phyloP scores from a whole-genome alignment of 64 coral and sea anemone species.

The Catalaphyllia jardinei region DNA sequence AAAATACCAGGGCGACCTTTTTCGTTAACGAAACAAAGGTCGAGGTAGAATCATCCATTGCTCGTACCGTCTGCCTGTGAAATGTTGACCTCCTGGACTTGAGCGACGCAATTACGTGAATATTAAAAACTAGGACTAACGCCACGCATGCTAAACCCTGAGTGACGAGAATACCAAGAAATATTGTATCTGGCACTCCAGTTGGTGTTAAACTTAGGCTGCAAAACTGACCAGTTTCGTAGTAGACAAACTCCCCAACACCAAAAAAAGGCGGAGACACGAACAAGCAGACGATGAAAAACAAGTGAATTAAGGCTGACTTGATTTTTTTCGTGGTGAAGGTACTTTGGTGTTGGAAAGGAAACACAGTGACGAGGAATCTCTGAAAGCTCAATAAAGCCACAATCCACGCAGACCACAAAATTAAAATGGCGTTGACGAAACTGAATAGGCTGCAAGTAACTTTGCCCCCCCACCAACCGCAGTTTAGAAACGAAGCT shows the following conservation, averaged over 20 bases:
- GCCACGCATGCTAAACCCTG: not conserved
- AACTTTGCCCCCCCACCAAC: constrained; percentile 21
- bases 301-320: not conserved
- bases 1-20: constrained; percentile 18
- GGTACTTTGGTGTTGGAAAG: constrained; percentile 1
- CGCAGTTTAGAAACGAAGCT: constrained; percentile 38
- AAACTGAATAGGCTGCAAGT: constrained; percentile 9
- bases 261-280: constrained; percentile 11
- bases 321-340: constrained; percentile 26
- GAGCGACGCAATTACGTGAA: not conserved
- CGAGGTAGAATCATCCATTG: not conserved
- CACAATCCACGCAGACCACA: constrained; percentile 48
- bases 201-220: constrained; percentile 24
- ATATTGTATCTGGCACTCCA: constrained; percentile 3
- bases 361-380: not conserved
- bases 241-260: constrained; percentile 27
- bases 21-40: constrained; percentile 41
- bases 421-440: not conserved
- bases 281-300: not conserved
- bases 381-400: constrained; percentile 1
- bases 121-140: constrained; percentile 2
- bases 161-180: constrained; percentile 9
- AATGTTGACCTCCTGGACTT: not conserved
- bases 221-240: constrained; percentile 41
- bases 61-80: not conserved